Base-by-base conservation (phyloP, 1,140 invertebrate genomes). In the Trachelipus rathkii region DNA sequence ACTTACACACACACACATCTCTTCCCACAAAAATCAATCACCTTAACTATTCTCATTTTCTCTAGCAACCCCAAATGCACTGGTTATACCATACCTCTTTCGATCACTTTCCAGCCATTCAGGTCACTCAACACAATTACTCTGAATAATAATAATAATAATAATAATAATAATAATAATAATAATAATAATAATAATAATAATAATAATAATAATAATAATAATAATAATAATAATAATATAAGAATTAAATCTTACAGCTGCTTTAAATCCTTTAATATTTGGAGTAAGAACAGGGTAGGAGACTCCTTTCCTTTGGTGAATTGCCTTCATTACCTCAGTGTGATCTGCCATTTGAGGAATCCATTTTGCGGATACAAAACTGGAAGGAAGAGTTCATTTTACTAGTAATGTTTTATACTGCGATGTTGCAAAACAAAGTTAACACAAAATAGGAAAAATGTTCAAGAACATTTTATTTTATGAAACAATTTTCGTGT, bases 311-410 rank as follows among this genome's bases (percentile, higher is more conserved):
- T 44, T 67, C 21, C 21, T 19, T 15, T 60, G 70, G 0, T 13
- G 44, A 53, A 98, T 92, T 46, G 86, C 86, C 71, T 86, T 86
- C 84, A 94, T 90, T 0, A 99, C 94, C 84, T 93, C 88, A 1
- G 85, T 82, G 82, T 93, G 91, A 85, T 99, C 96, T 43, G 89
- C 91, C 95, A 99, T 97, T 87, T 97, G 92, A 33, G 97, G 97
- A 13, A 99, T 89, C 97, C 96, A 98, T 89, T 98, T 98, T 11
- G 96, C 92, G 78, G 96, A 98, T 0, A 99, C 97, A 87, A 98
- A 99, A 86, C 95, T 95, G 72, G 8, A 76, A 76, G 23, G 21
- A 13, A 11, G n/a, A 72, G 44, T 46, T 24, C 3, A 33, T 33
- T 33, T 33, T 33, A 33, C 33, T 33, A 33, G 33, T 33, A 33